Evolutionary conservation across 2,888 invertebrate species (phyloP), one percentile per base, ranked within the genome.

Genomic region (Thereva nobilitata): DNA sequence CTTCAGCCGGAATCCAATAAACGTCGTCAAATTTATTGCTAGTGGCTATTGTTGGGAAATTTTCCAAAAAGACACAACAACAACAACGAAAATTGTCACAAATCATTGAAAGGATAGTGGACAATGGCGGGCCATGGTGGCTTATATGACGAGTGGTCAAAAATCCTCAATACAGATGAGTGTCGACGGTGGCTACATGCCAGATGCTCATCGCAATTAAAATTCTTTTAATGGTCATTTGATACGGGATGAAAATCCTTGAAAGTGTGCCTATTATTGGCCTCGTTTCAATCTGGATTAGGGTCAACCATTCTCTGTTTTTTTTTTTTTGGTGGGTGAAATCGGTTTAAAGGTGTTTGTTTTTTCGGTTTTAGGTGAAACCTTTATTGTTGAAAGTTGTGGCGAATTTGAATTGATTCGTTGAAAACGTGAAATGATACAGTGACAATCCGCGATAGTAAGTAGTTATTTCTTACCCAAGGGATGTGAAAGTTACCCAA

Each of bases 1-100:
- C 23, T 23, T 23, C 23, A 23, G 23, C 64, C 9, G 9, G 53
- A 69, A 66, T 69, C 69, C 65, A 69, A 67, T 69, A 69, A 67
- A 67, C 67, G 69, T 69, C 69, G 67, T 63, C 63, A 67, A 69
- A 67, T 69, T 69, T 69, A 67, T 69, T 63, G 67, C 69, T 61
- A 23, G 23, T 23, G n/a, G 9, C 68, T 64, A 66, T 68, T 68
- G 68, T 68, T 57, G 49, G 57, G 55, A 52, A 35, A 67, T 66
- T 69, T 69, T 66, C 63, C 63, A 67, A 67, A 63, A 61, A 23
- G 23, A 23, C 23, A 23, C 23, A 23, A 23, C 41, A 66, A 49
- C 10, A 56, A 52, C 49, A 63, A 57, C 10, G 55, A 59, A 61
- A 67, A 65, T 55, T 65, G 67, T 65, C 53, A 49, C 35, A 57